Conservation (phyloP, 35 echinoderm and acorn worm genomes). For the Patiria miniata region DNA sequence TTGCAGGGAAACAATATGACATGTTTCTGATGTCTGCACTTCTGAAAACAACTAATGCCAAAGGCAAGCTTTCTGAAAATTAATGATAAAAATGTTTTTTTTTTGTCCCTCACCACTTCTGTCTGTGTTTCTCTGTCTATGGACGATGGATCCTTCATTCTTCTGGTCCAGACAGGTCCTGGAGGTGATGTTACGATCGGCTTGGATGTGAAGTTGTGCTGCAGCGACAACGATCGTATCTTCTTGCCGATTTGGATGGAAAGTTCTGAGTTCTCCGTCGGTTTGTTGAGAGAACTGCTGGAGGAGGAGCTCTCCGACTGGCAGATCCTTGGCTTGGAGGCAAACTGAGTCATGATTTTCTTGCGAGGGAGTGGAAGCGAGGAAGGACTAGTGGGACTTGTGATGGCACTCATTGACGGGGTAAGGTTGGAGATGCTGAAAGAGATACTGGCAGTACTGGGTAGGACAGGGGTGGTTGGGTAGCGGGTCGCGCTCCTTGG, state of each 20-base stretch:
- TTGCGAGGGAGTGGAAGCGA: constrained; percentile 20
- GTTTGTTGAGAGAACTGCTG: not conserved
- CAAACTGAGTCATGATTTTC: constrained; percentile 80
- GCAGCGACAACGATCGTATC: not conserved
- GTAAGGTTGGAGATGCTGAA: constrained; percentile 19
- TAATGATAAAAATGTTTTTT: no score
- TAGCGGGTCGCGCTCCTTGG: constrained; percentile 13
- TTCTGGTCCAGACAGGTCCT: constrained; percentile 73
- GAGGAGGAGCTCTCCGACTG: constrained; percentile 6
- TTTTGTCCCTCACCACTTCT: constrained; percentile 8
- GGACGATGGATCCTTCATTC: constrained; percentile 42
- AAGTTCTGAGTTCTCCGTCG: not conserved
- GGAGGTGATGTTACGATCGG: not conserved
- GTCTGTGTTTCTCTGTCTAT: constrained; percentile 36
- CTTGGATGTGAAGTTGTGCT: constrained; percentile 24
- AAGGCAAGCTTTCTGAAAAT: no score
- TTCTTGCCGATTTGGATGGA: constrained; percentile 24
- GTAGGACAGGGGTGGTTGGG: not conserved
- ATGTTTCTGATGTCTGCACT: no score
- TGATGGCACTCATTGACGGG: constrained; percentile 11
- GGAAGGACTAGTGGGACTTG: constrained; percentile 19
- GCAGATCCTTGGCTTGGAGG: constrained; percentile 51
- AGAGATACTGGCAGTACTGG: not conserved
- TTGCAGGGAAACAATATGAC: no score
- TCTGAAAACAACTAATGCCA: no score